These are phyloP conservation scores for Hylaeus volcanicus DNA, from an alignment of 1,140 invertebrate genomes.

Conservation along the genomic window DNA sequence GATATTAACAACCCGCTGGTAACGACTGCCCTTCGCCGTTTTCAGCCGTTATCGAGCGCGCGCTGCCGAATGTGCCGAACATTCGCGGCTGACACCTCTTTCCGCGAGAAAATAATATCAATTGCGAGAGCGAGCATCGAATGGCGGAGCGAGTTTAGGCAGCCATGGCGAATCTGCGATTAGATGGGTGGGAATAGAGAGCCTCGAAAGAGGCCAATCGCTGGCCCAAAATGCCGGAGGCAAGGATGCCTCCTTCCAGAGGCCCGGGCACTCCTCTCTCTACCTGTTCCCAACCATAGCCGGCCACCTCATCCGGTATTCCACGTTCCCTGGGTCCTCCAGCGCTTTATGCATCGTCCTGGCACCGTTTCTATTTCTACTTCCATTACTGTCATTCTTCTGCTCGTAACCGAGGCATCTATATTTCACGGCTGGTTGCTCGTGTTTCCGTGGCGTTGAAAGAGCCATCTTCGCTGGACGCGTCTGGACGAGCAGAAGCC, in stretches of 20 bases:
- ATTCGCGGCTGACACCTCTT: too few relatives aligned
- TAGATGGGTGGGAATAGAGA: constrained; percentile 47
- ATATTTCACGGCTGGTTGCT: constrained; percentile 49
- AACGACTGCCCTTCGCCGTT: background rate
- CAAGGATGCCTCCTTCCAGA: constrained; percentile 19
- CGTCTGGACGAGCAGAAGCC: constrained; percentile 1
- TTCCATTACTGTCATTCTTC: constrained; percentile 64
- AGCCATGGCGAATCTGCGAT: constrained; percentile 19
- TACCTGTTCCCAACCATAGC: constrained; percentile 29
- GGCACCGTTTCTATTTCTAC: constrained; percentile 63
- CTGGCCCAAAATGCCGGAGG: constrained; percentile 51
- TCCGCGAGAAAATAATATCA: background rate
- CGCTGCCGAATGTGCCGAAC: too few relatives aligned
- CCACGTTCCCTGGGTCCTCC: constrained; percentile 28
- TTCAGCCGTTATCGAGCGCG: too few relatives aligned
- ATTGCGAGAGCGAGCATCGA: background rate
- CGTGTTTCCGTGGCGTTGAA: constrained; percentile 41
- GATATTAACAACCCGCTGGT: background rate
- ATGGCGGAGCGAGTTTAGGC: background rate
- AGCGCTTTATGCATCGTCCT: constrained; percentile 28
- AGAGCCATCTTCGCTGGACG: constrained; percentile 16
- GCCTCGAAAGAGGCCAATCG: constrained; percentile 42
- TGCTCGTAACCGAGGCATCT: constrained; percentile 52
- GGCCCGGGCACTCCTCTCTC: constrained; percentile 42
- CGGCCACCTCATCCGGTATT: constrained; percentile 19